These are phyloP conservation scores for Stenurella melanura DNA, from an alignment of 2,888 invertebrate species.

Conservation along the genomic window DNA sequence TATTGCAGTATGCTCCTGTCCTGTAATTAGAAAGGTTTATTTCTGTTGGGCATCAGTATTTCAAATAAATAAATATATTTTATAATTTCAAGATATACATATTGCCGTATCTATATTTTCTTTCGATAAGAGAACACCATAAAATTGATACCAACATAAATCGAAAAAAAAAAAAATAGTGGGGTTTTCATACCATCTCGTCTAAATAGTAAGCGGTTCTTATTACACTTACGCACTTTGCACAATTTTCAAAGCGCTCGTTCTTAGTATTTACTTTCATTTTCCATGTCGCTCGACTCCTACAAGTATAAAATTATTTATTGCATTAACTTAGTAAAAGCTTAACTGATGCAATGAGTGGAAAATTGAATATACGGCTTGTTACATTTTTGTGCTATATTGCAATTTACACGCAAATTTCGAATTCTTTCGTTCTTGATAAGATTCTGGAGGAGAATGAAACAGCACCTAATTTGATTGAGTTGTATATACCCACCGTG, in stretches of 20 bases:
- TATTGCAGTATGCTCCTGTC: no score
- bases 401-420: not conserved
- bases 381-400: constrained; percentile 20
- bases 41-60: no score
- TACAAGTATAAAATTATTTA: constrained; percentile 19
- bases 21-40: no score
- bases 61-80: no score
- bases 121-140: no score
- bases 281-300: not conserved
- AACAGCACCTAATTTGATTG: constrained; percentile 18
- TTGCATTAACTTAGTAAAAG: not conserved
- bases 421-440: constrained; percentile 31
- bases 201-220: not conserved
- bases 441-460: constrained; percentile 36
- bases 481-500: constrained; percentile 53
- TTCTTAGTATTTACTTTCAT: constrained; percentile 5
- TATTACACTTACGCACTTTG: not conserved
- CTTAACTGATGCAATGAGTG: constrained; percentile 14
- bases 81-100: no score
- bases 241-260: not conserved
- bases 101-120: no score
- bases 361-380: not conserved
- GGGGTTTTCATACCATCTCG: not conserved
- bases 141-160: no score
- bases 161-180: no score